Evolutionary conservation across 2,113 vertebrate genomes (phyloP).

Genomic region (Gorsachius goisagi): DNA sequence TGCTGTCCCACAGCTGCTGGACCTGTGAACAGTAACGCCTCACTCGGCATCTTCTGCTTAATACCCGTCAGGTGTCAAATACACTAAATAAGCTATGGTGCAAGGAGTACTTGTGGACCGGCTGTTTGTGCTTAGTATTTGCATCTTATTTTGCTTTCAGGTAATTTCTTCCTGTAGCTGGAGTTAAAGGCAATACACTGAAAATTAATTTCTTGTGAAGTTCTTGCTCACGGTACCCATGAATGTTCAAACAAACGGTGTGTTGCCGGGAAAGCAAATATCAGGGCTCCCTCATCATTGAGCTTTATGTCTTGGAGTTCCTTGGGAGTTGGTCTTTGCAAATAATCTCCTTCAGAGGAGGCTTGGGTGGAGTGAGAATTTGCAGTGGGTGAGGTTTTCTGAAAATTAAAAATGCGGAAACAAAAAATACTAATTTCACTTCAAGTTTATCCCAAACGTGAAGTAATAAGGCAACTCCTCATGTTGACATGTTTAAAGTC

Average conservation of each 20-base stretch:
- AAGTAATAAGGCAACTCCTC: neutral
- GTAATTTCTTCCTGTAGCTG: neutral
- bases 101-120: neutral
- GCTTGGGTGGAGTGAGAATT: neutral
- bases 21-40: neutral
- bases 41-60: neutral
- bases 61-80: rapidly evolving
- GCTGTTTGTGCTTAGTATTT: neutral
- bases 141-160: neutral
- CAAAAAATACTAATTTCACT: neutral
- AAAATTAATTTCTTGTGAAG: neutral
- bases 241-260: neutral
- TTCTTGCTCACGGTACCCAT: neutral
- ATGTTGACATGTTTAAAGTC: neutral
- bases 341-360: neutral
- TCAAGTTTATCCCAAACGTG: neutral
- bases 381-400: neutral
- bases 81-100: neutral
- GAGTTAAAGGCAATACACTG: neutral
- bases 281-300: neutral
- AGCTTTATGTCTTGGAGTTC: neutral
- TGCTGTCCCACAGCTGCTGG: neutral
- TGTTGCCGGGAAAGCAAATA: neutral
- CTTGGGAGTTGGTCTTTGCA: neutral
- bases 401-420: neutral